Evolutionary conservation across 2,888 invertebrate genomes (phyloP).

Genomic region (Ischnura elegans): DNA sequence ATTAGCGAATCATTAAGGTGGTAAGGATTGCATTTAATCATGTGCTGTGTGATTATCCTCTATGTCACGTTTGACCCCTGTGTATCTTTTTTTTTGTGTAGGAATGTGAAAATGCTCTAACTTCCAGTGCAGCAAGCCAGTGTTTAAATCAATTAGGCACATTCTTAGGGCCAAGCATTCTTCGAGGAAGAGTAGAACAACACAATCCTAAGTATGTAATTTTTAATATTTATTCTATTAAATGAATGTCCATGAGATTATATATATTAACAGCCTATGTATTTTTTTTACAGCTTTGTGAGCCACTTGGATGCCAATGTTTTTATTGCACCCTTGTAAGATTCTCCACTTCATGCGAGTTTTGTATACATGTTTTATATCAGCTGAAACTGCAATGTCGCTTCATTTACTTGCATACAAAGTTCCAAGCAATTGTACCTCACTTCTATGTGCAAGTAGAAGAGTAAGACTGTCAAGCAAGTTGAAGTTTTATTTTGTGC

Average conservation of each 20-base stretch:
- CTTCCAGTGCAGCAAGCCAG: conserved; percentile 78
- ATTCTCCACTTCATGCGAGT: neutral
- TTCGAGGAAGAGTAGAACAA: conserved; percentile 79
- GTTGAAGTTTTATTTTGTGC: conserved; percentile 7
- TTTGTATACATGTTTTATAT: conserved; percentile 46
- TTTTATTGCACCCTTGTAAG: conserved; percentile 75
- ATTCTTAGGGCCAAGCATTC: conserved; percentile 79
- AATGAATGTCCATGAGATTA: neutral
- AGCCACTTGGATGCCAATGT: conserved; percentile 75
- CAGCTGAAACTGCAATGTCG: neutral
- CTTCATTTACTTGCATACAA: conserved; percentile 41
- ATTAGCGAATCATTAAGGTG: no score
- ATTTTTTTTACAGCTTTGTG: conserved; percentile 74
- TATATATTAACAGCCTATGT: neutral
- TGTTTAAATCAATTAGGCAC: conserved; percentile 77
- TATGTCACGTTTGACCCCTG: no score
- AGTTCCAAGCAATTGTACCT: neutral
- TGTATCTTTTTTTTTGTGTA: conserved; percentile 72
- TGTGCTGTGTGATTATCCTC: no score
- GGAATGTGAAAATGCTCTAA: conserved; percentile 79
- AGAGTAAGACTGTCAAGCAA: conserved; percentile 35
- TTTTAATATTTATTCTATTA: neutral
- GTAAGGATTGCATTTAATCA: no score
- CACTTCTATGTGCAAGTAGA: conserved; percentile 23
- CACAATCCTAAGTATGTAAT: conserved; percentile 77